Evolutionary conservation across 2,797 vertebrate genomes (phyloP).

Genomic region (Diplodus sargus): DNA sequence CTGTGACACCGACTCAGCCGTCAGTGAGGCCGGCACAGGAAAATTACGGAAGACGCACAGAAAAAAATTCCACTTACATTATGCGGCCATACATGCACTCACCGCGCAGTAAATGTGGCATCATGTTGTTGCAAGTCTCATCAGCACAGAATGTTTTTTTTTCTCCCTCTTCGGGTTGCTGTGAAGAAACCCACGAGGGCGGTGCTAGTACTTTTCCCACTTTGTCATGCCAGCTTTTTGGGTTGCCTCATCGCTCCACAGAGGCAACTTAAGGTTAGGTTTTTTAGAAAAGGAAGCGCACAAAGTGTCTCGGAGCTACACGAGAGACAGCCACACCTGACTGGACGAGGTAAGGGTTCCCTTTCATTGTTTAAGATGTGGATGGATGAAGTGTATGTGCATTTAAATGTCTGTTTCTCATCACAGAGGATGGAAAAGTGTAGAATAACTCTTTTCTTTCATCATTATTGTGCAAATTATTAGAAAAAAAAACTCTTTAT

Average conservation of each 20-base stretch:
- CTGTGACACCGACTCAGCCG: slow-evolving; percentile 1
- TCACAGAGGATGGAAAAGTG: not conserved
- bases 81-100: not conserved
- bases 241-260: slow-evolving; percentile 31
- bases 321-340: slow-evolving; percentile 1
- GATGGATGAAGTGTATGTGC: not conserved
- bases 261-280: slow-evolving; percentile 23
- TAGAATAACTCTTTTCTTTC: not conserved
- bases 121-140: slow-evolving; percentile 49
- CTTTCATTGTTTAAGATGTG: not conserved
- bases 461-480: not conserved
- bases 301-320: not conserved
- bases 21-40: too few species aligned
- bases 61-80: slow-evolving; percentile 52
- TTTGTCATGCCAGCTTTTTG: slow-evolving; percentile 28
- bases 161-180: not conserved
- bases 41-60: not conserved
- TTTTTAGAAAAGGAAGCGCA: slow-evolving; percentile 15
- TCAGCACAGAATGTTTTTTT: slow-evolving; percentile 10
- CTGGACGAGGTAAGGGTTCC: slow-evolving; percentile 46
- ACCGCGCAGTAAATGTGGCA: not conserved
- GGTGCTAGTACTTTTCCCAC: slow-evolving; percentile 74
- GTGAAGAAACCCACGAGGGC: slow-evolving; percentile 53
- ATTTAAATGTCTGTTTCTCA: not conserved
- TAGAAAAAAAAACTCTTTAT: not conserved